Evolutionary conservation across 1,140 invertebrate species (phyloP).

Genomic region (Nasonia longicornis): DNA sequence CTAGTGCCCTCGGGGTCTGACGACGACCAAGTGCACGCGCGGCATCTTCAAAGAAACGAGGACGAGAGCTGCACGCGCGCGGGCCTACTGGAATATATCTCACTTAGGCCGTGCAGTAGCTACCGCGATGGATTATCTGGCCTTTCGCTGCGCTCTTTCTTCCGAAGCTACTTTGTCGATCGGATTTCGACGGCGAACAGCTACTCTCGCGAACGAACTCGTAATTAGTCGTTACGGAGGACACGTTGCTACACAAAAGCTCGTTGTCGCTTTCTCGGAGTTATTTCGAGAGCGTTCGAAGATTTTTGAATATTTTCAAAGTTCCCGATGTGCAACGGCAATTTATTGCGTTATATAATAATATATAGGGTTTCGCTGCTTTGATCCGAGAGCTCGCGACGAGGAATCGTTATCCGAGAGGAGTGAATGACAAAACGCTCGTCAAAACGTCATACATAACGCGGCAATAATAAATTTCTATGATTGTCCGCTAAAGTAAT

Average conservation of each 20-base stretch:
- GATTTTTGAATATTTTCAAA: not conserved
- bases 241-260: not conserved
- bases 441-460: not conserved
- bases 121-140: not conserved
- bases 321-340: not conserved
- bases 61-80: not conserved
- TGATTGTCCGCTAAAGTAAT: not conserved
- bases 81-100: constrained; percentile 28
- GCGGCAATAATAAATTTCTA: not conserved
- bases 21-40: not conserved
- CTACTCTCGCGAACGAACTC: not conserved
- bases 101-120: not conserved
- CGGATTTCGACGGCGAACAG: not conserved
- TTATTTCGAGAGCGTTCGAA: not conserved
- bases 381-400: not conserved
- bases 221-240: constrained; percentile 12
- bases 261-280: too few relatives aligned
- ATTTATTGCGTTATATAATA: not conserved
- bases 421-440: not conserved
- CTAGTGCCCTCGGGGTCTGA: not conserved
- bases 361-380: not conserved
- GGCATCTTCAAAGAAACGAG: constrained; percentile 32
- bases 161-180: not conserved
- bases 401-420: not conserved
- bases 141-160: not conserved